Evolutionary conservation across 2,797 vertebrate species (phyloP).

Genomic region (Sebastes itinus): DNA sequence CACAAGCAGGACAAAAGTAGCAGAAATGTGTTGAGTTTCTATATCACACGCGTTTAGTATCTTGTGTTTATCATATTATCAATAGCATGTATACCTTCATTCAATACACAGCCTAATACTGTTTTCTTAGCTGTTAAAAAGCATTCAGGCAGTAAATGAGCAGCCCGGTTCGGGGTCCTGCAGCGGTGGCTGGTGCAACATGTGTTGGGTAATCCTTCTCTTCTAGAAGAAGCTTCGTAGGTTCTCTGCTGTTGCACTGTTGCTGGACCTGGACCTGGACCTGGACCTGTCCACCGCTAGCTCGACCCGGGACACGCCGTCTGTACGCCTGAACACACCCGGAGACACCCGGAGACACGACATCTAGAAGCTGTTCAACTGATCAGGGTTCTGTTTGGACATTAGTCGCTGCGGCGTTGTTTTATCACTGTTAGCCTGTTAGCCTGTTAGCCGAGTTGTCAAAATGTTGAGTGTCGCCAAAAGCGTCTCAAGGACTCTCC

Average conservation of each 20-base stretch:
- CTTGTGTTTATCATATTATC: accelerated
- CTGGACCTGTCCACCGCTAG: accelerated
- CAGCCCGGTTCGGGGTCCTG: slow-evolving; percentile 49
- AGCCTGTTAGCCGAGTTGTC: slow-evolving; percentile 12
- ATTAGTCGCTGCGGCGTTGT: neutral
- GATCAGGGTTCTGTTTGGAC: neutral
- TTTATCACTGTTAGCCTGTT: neutral
- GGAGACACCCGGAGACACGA: neutral
- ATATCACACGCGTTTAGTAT: accelerated
- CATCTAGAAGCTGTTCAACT: too few species aligned
- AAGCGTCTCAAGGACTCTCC: slow-evolving; percentile 71
- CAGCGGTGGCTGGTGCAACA: slow-evolving; percentile 63
- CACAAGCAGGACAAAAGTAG: neutral
- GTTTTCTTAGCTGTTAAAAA: neutral
- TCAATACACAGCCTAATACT: accelerated
- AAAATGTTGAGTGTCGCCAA: slow-evolving; percentile 76
- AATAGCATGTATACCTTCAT: accelerated
- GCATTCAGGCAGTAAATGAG: slow-evolving; percentile 32
- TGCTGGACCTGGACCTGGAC: too few species aligned
- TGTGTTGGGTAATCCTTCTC: slow-evolving; percentile 72
- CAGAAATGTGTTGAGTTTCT: accelerated
- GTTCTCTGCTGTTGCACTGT: neutral
- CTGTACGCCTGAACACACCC: neutral
- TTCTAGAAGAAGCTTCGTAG: slow-evolving; percentile 76
- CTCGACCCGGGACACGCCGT: too few species aligned